These are phyloP conservation scores for Oreochromis mossambicus DNA, from an alignment of 2,797 vertebrate species.

Conservation along the genomic window DNA sequence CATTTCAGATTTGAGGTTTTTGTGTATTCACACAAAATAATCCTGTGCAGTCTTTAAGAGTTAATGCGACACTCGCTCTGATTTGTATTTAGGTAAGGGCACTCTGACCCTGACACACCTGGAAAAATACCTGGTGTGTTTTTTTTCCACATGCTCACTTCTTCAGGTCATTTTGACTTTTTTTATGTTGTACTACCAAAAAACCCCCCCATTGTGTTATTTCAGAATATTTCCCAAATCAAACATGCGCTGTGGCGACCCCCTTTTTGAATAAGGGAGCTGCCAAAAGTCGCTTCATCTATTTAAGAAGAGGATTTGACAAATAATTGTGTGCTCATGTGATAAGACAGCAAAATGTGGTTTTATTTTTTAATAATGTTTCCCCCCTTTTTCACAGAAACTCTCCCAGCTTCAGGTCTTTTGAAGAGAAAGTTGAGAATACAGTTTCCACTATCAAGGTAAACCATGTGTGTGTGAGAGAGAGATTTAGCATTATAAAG, in stretches of 20 bases:
- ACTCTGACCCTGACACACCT: neutral
- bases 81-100: neutral
- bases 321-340: neutral
- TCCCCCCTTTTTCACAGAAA: conserved; percentile 78
- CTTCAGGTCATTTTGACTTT: neutral
- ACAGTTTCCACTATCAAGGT: conserved; percentile 96
- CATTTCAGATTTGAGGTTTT: neutral
- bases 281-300: neutral
- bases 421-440: conserved; percentile 96
- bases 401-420: conserved; percentile 94
- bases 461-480: neutral
- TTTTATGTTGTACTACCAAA: neutral
- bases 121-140: neutral
- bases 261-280: neutral
- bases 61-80: neutral
- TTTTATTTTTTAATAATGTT: neutral
- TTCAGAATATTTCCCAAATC: neutral
- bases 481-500: neutral
- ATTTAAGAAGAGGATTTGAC: neutral
- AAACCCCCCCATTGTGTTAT: rapidly evolving
- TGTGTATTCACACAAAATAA: neutral
- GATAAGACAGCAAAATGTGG: neutral
- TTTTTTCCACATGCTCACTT: neutral
- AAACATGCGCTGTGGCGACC: neutral
- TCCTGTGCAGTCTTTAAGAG: neutral